Conservation (phyloP, 2,113 vertebrate species). For the Miniopterus natalensis region DNA sequence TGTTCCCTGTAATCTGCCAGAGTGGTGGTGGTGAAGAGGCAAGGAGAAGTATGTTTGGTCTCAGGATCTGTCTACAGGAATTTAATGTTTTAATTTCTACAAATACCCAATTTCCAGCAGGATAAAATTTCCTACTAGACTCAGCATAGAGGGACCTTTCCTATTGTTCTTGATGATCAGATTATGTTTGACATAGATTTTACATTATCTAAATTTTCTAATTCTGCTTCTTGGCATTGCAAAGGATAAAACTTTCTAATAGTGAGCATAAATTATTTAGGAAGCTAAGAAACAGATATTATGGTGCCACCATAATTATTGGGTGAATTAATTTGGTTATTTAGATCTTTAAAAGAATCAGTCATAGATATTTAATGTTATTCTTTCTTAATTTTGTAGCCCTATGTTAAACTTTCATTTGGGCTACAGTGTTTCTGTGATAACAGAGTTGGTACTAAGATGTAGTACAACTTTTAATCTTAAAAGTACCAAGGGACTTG, state of each 20-base stretch:
- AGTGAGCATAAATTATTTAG: neutral
- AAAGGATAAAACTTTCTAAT: neutral
- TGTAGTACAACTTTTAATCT: neutral
- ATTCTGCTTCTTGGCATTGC: neutral
- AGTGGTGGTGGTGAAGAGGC: neutral
- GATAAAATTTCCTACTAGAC: neutral
- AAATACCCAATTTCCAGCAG: neutral
- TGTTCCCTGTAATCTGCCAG: neutral
- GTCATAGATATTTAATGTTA: neutral
- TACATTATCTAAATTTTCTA: neutral
- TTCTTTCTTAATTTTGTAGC: neutral
- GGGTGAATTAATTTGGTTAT: neutral
- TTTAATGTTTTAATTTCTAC: slow-evolving; percentile 10
- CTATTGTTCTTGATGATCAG: neutral
- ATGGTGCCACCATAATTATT: neutral
- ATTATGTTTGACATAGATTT: neutral
- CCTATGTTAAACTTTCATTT: neutral
- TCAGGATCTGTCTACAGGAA: neutral
- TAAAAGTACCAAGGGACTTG: neutral
- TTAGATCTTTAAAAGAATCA: slow-evolving; percentile 16
- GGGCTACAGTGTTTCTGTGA: neutral
- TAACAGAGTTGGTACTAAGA: neutral
- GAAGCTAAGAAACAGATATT: neutral
- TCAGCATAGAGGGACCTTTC: neutral
- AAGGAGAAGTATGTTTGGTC: neutral